phyloP scores from a whole-genome alignment of 2,888 invertebrate species.

The Nasonia oneida region DNA sequence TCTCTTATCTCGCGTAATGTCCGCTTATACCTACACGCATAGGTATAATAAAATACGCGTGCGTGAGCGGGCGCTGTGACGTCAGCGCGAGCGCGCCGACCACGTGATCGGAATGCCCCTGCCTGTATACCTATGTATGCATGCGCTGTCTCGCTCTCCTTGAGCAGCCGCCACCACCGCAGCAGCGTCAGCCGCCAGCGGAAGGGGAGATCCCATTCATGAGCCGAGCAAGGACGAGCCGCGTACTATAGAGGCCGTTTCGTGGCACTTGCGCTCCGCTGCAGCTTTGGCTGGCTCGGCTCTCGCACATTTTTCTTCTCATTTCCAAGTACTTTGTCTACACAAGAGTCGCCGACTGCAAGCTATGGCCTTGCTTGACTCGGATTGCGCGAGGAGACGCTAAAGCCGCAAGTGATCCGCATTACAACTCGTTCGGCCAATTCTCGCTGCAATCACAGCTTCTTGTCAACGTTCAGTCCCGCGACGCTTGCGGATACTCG shows the following conservation, averaged over 20 bases:
- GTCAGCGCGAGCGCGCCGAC: conserved; percentile 34
- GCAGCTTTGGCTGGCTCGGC: no score
- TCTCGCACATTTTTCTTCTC: no score
- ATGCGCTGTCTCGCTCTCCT: conserved; percentile 5
- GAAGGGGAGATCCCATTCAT: conserved; percentile 73
- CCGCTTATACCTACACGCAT: neutral
- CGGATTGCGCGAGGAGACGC: no score
- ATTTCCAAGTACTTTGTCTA: no score
- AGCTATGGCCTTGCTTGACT: no score
- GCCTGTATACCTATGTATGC: neutral
- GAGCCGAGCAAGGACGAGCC: conserved; percentile 75
- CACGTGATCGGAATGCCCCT: conserved; percentile 68
- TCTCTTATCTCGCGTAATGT: no score
- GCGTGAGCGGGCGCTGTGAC: conserved; percentile 1
- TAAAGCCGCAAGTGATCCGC: conserved; percentile 35
- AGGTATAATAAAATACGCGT: neutral
- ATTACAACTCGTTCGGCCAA: conserved; percentile 56
- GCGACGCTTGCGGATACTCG: neutral
- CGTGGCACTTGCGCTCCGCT: conserved; percentile 44
- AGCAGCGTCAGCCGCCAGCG: conserved; percentile 25
- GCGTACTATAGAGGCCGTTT: conserved; percentile 72
- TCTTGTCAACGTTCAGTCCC: conserved; percentile 30
- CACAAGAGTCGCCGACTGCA: no score
- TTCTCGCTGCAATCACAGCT: conserved; percentile 59
- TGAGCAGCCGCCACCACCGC: neutral